Percentiles rank a stretch among this genome's conserved stretches.
These are phyloP conservation scores for Bradypodion pumilum DNA, from an alignment of 2,797 vertebrate genomes.

Conservation along the genomic window DNA sequence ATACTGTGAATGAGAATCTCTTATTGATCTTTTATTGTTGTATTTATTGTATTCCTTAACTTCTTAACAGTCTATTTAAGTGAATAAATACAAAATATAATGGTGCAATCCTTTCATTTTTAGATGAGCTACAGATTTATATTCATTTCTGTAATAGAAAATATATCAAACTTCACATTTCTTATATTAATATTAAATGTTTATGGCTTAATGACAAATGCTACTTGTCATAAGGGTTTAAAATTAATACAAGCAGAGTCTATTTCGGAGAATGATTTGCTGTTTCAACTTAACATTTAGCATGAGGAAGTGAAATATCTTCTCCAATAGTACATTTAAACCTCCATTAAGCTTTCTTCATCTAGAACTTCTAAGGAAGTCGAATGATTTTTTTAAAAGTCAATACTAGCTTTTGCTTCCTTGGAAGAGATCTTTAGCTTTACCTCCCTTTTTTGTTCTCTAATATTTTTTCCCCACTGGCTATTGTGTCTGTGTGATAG, in stretches of 20 bases:
- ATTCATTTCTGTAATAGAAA: not conserved
- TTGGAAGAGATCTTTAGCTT: no score
- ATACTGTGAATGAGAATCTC: not conserved
- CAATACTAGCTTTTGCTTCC: not conserved
- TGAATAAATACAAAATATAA: not conserved
- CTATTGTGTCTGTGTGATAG: no score
- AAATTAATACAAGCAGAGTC: not conserved
- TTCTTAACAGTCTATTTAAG: not conserved
- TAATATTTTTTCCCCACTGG: no score
- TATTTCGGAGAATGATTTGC: not conserved
- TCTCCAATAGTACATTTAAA: not conserved
- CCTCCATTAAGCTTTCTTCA: not conserved
- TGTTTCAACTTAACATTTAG: not conserved
- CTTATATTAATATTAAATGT: conserved; percentile 14
- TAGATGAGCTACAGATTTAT: not conserved
- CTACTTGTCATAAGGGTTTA: not conserved
- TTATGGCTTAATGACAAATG: not conserved
- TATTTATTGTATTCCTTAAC: not conserved
- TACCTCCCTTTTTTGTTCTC: no score
- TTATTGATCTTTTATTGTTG: not conserved
- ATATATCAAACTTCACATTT: conserved; percentile 5
- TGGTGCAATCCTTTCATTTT: not conserved
- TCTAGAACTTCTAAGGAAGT: not conserved
- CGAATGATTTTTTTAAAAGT: not conserved
- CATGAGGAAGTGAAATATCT: not conserved